Evolutionary conservation across 2,113 vertebrate species (phyloP).

Genomic region (Epinephelus lanceolatus): DNA sequence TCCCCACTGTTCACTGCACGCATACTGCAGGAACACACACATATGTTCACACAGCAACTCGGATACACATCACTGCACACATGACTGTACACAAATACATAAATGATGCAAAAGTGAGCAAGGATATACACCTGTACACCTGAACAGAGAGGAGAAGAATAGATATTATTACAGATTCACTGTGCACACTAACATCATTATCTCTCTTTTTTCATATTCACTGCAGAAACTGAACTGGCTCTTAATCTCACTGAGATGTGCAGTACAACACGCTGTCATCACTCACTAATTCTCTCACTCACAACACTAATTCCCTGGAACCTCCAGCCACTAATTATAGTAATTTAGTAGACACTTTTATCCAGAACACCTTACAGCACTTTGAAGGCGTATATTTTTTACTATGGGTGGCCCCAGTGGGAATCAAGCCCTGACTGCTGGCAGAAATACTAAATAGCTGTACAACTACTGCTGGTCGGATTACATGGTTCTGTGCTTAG

Average conservation of each 20-base stretch:
- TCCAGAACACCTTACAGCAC: conserved; percentile 63
- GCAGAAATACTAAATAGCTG: conserved; percentile 48
- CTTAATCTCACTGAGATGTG: conserved; percentile 51
- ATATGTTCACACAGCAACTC: conserved; percentile 31
- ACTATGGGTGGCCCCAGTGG: conserved; percentile 68
- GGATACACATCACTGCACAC: conserved; percentile 14
- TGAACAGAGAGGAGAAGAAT: conserved; percentile 8
- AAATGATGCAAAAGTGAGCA: conserved; percentile 5
- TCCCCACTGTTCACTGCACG: conserved; percentile 51
- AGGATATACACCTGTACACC: conserved; percentile 8
- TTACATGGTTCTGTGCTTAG: conserved; percentile 56
- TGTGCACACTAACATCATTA: conserved; percentile 11
- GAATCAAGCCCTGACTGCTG: conserved; percentile 58
- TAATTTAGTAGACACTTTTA: conserved; percentile 68
- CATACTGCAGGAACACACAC: conserved; percentile 36
- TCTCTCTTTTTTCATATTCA: conserved; percentile 10
- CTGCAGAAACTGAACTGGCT: conserved; percentile 22
- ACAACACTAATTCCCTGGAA: conserved; percentile 72
- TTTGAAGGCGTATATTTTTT: conserved; percentile 59
- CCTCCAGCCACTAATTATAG: conserved; percentile 74
- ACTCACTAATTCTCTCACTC: conserved; percentile 72
- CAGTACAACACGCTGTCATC: conserved; percentile 68
- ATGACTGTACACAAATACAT: conserved; percentile 22
- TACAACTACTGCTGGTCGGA: conserved; percentile 44
- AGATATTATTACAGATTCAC: conserved; percentile 4